These are phyloP conservation scores for Chiloscyllium plagiosum DNA, from an alignment of 2,113 vertebrate species.

Conservation along the genomic window DNA sequence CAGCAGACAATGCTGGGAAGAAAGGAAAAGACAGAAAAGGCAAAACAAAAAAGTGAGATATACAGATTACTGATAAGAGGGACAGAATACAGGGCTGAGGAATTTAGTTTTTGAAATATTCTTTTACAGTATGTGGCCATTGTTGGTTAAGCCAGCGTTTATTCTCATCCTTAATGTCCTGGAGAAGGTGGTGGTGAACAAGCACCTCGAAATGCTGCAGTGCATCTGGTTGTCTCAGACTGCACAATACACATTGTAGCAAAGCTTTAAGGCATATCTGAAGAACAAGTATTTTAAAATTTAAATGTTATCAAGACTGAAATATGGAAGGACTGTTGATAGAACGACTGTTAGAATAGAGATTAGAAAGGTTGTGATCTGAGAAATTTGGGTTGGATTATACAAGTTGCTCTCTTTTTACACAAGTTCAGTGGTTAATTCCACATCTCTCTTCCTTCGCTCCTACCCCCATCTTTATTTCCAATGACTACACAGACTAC, in stretches of 20 bases:
- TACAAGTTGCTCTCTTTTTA: neutral
- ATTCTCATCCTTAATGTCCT: no score
- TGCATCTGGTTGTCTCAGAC: no score
- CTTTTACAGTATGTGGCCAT: no score
- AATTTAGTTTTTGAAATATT: no score
- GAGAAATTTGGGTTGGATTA: neutral
- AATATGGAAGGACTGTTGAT: neutral
- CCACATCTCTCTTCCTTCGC: no score
- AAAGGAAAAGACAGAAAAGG: neutral
- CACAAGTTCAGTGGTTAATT: no score
- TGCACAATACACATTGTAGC: neutral
- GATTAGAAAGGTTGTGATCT: neutral
- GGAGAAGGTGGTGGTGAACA: no score
- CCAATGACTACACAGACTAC: no score
- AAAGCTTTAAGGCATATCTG: neutral
- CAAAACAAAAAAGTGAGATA: neutral
- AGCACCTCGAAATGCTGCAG: no score
- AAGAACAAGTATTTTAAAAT: neutral
- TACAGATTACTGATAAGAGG: neutral
- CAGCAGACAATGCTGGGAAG: neutral
- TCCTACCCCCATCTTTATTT: no score
- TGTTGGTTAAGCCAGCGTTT: no score
- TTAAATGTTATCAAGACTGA: neutral
- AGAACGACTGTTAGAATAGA: neutral
- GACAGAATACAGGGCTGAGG: neutral